phyloP scores from a whole-genome alignment of 2,888 invertebrate genomes.

The Eugnorisma glareosa region DNA sequence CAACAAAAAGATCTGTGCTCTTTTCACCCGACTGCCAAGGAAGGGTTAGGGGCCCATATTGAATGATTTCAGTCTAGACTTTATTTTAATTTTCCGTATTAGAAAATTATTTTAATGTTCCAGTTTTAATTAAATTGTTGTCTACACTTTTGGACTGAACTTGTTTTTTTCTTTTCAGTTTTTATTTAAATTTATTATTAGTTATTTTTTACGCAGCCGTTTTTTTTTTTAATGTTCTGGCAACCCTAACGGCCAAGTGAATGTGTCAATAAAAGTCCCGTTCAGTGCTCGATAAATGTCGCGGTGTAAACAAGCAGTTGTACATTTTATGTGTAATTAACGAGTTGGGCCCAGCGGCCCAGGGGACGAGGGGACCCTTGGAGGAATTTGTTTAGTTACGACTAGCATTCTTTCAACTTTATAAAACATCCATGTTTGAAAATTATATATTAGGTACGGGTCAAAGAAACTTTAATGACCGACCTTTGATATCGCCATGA shows the following conservation, averaged over 20 bases:
- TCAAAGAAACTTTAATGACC: neutral
- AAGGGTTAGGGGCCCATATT: no score
- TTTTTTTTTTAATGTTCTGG: conserved; percentile 35
- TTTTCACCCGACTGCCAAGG: no score
- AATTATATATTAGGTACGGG: neutral
- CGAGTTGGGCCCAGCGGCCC: conserved; percentile 51
- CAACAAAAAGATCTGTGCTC: conserved; percentile 8
- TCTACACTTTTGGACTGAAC: no score
- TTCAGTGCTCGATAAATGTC: conserved; percentile 83
- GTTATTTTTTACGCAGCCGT: no score
- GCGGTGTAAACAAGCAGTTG: conserved; percentile 80
- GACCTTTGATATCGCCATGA: conserved; percentile 5
- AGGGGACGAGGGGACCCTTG: conserved; percentile 29
- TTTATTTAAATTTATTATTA: no score
- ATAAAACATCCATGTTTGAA: neutral
- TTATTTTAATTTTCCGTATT: no score
- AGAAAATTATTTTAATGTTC: no score
- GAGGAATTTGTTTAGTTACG: conserved; percentile 47
- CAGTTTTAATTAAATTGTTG: no score
- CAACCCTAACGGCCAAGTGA: conserved; percentile 75
- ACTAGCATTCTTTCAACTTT: conserved; percentile 12
- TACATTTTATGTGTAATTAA: conserved; percentile 87
- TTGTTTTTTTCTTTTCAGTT: no score
- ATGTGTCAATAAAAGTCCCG: conserved; percentile 83
- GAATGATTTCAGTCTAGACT: no score